Percentiles rank a stretch among this genome's conserved stretches.
phyloP scores from a whole-genome alignment of 2,888 invertebrate genomes.

The Tipula confusa region DNA sequence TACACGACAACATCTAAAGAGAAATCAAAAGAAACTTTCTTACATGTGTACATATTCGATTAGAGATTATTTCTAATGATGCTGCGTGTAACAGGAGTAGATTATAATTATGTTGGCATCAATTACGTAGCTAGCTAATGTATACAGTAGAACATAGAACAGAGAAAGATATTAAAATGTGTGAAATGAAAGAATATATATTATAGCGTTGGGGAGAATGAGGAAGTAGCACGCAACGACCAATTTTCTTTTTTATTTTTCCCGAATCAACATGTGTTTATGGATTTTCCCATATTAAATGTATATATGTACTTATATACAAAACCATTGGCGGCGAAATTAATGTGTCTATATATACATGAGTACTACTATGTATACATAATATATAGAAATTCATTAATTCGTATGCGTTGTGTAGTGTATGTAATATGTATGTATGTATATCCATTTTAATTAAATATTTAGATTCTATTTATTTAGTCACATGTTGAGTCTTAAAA shows the following conservation, averaged over 20 bases:
- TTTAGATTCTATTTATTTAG: neutral
- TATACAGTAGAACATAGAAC: neutral
- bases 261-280: slow-evolving; percentile 17
- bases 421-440: neutral
- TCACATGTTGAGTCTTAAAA: neutral
- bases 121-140: neutral
- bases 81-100: neutral
- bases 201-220: neutral
- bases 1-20: neutral
- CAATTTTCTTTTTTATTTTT: neutral
- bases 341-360: neutral
- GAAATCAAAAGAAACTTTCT: neutral
- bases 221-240: neutral
- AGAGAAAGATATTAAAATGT: neutral
- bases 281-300: neutral
- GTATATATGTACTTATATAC: neutral
- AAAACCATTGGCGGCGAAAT: neutral
- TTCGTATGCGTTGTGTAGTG: neutral
- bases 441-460: neutral
- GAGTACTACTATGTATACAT: neutral
- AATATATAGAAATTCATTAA: neutral
- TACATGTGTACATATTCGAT: neutral
- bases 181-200: neutral
- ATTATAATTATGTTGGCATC: neutral
- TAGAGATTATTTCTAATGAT: neutral